phyloP scores from a whole-genome alignment of 1,140 invertebrate species.

The Bombus confusus region DNA sequence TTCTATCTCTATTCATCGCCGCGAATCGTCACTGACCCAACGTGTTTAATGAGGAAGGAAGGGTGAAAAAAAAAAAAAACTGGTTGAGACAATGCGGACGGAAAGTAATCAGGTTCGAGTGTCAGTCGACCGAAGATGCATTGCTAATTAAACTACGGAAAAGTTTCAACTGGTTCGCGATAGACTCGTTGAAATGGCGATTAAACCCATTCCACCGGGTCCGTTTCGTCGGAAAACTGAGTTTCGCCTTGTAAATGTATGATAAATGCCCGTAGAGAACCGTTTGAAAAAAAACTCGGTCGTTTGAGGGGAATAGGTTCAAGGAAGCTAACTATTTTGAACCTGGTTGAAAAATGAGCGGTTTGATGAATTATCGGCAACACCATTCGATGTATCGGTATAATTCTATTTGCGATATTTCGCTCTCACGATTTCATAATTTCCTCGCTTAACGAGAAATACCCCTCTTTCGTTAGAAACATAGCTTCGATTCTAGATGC shows the following conservation, averaged over 20 bases:
- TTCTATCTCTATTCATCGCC: background rate
- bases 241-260: slow-evolving; percentile 1
- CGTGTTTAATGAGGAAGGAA: background rate
- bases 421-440: background rate
- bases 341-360: slow-evolving; percentile 13
- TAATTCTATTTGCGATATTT: background rate
- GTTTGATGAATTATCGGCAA: slow-evolving; percentile 11
- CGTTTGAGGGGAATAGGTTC: background rate
- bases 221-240: background rate
- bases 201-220: background rate
- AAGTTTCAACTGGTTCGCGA: background rate
- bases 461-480: background rate
- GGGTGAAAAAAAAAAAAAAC: background rate
- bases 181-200: slow-evolving; percentile 2
- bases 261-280: slow-evolving; percentile 18
- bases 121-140: background rate
- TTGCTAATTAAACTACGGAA: slow-evolving; percentile 29
- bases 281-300: slow-evolving; percentile 24
- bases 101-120: background rate
- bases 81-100: background rate
- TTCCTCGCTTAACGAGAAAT: background rate
- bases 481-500: background rate
- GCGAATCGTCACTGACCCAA: background rate
- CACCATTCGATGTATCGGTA: no score
- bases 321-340: background rate